Base-by-base conservation (phyloP, 2,797 vertebrate species). In the Petrocephalus schoutedeni region DNA sequence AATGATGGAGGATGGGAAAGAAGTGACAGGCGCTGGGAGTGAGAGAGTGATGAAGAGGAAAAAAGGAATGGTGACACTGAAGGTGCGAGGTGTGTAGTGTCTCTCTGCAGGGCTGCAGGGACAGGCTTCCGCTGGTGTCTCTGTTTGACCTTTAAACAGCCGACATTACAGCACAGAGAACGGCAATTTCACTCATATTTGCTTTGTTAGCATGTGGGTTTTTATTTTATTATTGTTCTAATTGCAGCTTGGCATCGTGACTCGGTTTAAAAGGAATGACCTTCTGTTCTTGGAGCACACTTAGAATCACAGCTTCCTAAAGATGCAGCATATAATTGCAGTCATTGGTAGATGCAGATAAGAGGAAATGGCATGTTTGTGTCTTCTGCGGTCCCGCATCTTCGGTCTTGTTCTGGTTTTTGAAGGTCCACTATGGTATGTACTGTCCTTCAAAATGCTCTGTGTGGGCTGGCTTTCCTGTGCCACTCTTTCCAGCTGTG, bases 71-170 rank as follows among this genome's bases (percentile, higher is more conserved):
- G 91, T 91, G 91, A 90, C 90, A 80, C 91, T 93, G 91, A 92
- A 93, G 92, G 92, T 93, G 92, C 91, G 92, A 92, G 92, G 92
- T 92, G 92, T 93, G 92, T 91, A 90, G 92, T 89, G 90, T 91
- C 87, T 90, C 87, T 87, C 59, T 71, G 86, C 58, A 64, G 85
- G 56, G 53, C 61, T 89, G 51, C 57, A 56, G 85, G 21, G 21
- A 64, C 85, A 53, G 67, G 67, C 56, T 86, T 53, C 49, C 21
- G 10, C 58, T 54, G 21, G 36, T 56, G 28, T 86, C 61, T 86
- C 45, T 57, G 84, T 51, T 51, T 67, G 59, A 54, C 86, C 61
- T 87, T 71, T 87, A 87, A 71, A 71, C 8, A 51, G 59, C 12
- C 21, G 59, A 87, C 45, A 53, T 71, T 54, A n/a, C 61, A 23